Conservation (phyloP, 2,113 vertebrate species). For the Phaethon lepturus region DNA sequence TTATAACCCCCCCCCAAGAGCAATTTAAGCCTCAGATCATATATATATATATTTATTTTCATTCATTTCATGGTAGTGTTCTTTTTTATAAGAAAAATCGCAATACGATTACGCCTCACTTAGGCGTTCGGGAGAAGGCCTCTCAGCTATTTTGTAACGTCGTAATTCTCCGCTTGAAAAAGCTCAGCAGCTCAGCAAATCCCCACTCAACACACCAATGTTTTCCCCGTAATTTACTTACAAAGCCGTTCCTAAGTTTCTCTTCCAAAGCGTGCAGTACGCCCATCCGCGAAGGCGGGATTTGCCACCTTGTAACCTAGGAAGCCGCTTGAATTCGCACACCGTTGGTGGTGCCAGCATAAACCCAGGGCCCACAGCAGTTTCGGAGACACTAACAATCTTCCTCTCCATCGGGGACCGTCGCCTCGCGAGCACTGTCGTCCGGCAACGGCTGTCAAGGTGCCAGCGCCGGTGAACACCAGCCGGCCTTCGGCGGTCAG, state of each 20-base stretch:
- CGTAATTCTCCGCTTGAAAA: rapidly evolving
- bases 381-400: background rate
- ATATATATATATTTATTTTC: background rate
- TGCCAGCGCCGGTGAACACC: background rate
- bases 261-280: background rate
- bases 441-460: background rate
- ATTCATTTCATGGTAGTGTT: background rate
- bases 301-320: background rate
- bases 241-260: background rate
- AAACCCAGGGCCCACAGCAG: background rate
- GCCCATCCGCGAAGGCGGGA: background rate
- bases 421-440: background rate
- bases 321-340: background rate
- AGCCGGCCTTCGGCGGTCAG: background rate
- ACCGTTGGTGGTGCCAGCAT: background rate
- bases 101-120: background rate
- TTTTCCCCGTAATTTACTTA: background rate
- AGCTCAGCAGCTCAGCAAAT: background rate
- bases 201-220: background rate
- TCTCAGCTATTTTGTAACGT: background rate
- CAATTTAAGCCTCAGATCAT: background rate
- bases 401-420: too few species aligned
- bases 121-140: background rate
- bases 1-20: background rate
- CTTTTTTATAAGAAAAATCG: background rate